Percentiles rank a stretch among this genome's conserved stretches.
Evolutionary conservation across 2,888 invertebrate species (phyloP).

Genomic region (Strigamia crassipes): DNA sequence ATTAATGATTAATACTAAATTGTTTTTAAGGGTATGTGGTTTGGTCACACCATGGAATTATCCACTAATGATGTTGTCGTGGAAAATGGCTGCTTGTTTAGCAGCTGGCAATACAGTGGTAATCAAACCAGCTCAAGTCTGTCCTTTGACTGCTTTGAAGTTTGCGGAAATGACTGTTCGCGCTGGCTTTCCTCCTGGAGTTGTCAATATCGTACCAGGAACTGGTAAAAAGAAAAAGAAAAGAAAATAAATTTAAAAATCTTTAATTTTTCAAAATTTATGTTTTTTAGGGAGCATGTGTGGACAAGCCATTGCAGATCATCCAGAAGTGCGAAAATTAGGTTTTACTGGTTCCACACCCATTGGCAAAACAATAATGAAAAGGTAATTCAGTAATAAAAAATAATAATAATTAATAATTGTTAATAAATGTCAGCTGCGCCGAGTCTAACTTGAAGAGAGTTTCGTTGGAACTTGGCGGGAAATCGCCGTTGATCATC

Average conservation of each 20-base stretch:
- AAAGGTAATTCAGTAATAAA: slow-evolving; percentile 60
- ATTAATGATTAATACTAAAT: no score
- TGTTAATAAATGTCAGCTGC: slow-evolving; percentile 63
- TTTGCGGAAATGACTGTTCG: slow-evolving; percentile 86
- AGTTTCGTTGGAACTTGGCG: slow-evolving; percentile 90
- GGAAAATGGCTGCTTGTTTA: slow-evolving; percentile 98
- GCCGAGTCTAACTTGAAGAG: slow-evolving; percentile 91
- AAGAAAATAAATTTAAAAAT: no score
- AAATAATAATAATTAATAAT: no score
- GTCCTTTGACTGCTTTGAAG: slow-evolving; percentile 90
- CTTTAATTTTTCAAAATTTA: background rate
- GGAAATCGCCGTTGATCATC: slow-evolving; percentile 92
- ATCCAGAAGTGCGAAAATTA: slow-evolving; percentile 82
- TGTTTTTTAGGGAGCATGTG: background rate
- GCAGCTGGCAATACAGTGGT: slow-evolving; percentile 96
- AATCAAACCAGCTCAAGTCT: slow-evolving; percentile 87
- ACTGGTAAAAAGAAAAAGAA: slow-evolving; percentile 62
- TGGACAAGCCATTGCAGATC: slow-evolving; percentile 86
- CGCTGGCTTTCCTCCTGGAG: slow-evolving; percentile 95
- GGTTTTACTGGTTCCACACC: slow-evolving; percentile 97
- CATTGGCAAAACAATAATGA: slow-evolving; percentile 90
- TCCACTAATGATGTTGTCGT: slow-evolving; percentile 97
- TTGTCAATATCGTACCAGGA: slow-evolving; percentile 90
- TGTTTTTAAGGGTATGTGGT: slow-evolving; percentile 70
- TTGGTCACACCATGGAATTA: slow-evolving; percentile 97